Percentiles rank a stretch among this genome's conserved stretches.
Evolutionary conservation across 2,888 invertebrate species (phyloP).

Genomic region (Cremastinae sp.): DNA sequence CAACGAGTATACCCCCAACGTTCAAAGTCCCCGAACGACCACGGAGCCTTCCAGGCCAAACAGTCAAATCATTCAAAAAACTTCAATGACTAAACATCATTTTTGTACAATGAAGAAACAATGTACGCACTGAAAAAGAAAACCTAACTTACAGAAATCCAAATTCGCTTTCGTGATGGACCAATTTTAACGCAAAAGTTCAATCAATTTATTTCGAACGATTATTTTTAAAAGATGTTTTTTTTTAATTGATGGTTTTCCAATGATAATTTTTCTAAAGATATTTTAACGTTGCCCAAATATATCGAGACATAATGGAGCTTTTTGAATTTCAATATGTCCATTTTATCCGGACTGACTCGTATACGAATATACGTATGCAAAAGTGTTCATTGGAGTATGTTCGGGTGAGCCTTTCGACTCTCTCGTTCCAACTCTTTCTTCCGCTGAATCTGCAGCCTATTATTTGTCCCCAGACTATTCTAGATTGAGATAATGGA

Average conservation of each 20-base stretch:
- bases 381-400: background rate
- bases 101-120: too few relatives aligned
- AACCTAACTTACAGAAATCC: too few relatives aligned
- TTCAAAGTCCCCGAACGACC: background rate
- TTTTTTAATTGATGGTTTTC: too few relatives aligned
- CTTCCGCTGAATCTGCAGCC: slow-evolving; percentile 60
- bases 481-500: slow-evolving; percentile 75
- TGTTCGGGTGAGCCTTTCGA: slow-evolving; percentile 5
- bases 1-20: background rate
- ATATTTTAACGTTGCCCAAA: too few relatives aligned
- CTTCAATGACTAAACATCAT: too few relatives aligned
- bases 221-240: too few relatives aligned
- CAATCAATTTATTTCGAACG: too few relatives aligned
- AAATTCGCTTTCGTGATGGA: too few relatives aligned
- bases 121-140: too few relatives aligned
- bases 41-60: background rate
- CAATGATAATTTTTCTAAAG: too few relatives aligned
- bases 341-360: slow-evolving; percentile 8
- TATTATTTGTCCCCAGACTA: slow-evolving; percentile 74
- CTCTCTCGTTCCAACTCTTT: slow-evolving; percentile 25
- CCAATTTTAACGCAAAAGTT: too few relatives aligned
- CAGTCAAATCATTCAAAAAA: too few relatives aligned
- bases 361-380: slow-evolving; percentile 40
- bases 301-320: background rate
- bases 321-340: background rate